Evolutionary conservation across 2,113 vertebrate species (phyloP).

Genomic region (Acrocephalus kingi): DNA sequence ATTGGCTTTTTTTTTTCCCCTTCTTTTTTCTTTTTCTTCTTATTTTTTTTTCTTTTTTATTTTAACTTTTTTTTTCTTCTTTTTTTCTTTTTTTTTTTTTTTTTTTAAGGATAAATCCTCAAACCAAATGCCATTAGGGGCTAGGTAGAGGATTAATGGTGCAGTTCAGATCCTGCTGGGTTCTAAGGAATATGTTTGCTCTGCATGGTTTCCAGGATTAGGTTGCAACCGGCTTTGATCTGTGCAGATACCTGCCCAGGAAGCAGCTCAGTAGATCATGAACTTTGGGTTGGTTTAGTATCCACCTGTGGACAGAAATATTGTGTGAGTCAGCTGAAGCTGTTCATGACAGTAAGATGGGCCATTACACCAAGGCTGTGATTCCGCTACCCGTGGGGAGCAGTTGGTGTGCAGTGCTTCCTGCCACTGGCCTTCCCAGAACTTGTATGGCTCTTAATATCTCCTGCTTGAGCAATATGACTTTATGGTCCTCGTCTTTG

Average conservation of each 20-base stretch:
- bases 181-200: background rate
- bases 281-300: background rate
- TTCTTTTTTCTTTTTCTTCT: no score
- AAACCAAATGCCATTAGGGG: background rate
- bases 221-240: background rate
- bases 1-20: background rate
- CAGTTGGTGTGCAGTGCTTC: background rate
- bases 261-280: background rate
- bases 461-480: conserved; percentile 54
- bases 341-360: background rate
- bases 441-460: conserved; percentile 9
- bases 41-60: no score
- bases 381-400: background rate
- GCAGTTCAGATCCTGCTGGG: background rate
- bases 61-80: no score
- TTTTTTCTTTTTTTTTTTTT: background rate
- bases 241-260: background rate
- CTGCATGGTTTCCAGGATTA: background rate
- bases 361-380: background rate
- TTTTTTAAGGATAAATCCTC: background rate
- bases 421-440: background rate
- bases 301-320: background rate
- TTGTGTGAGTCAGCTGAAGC: background rate
- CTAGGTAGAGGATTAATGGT: background rate
- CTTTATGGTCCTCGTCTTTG: conserved; percentile 56